phyloP scores from a whole-genome alignment of 2,888 invertebrate species.

The Cerastis leucographa region DNA sequence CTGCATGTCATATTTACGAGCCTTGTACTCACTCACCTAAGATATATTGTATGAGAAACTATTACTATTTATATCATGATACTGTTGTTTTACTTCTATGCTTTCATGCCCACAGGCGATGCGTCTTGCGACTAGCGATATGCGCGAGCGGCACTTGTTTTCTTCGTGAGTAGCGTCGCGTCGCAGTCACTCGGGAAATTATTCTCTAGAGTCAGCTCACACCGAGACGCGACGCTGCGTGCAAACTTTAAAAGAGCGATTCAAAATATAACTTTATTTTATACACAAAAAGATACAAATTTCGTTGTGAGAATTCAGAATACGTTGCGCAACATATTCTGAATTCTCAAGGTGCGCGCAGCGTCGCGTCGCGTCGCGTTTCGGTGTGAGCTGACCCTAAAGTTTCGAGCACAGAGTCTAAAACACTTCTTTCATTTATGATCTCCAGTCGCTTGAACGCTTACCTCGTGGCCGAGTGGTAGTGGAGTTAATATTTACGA shows the following conservation, averaged over 20 bases:
- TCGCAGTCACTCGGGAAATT: neutral
- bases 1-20: slow-evolving; percentile 2
- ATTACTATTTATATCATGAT: slow-evolving; percentile 45
- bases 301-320: too few species aligned
- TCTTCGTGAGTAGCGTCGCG: neutral
- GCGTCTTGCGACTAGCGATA: neutral
- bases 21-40: slow-evolving; percentile 25
- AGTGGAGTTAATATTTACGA: neutral
- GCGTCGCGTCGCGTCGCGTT: too few species aligned
- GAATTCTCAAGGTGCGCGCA: too few species aligned
- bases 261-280: too few species aligned
- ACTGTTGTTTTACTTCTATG: slow-evolving; percentile 9
- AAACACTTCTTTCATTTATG: neutral
- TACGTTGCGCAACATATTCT: too few species aligned
- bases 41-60: slow-evolving; percentile 57
- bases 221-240: too few species aligned
- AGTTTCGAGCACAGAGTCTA: neutral
- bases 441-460: neutral
- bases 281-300: too few species aligned
- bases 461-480: neutral
- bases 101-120: neutral
- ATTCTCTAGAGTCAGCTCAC: too few species aligned
- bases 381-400: too few species aligned
- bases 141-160: neutral
- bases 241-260: too few species aligned